Evolutionary conservation across 2,888 invertebrate genomes (phyloP).

Genomic region (Pristionchus exspectatus): DNA sequence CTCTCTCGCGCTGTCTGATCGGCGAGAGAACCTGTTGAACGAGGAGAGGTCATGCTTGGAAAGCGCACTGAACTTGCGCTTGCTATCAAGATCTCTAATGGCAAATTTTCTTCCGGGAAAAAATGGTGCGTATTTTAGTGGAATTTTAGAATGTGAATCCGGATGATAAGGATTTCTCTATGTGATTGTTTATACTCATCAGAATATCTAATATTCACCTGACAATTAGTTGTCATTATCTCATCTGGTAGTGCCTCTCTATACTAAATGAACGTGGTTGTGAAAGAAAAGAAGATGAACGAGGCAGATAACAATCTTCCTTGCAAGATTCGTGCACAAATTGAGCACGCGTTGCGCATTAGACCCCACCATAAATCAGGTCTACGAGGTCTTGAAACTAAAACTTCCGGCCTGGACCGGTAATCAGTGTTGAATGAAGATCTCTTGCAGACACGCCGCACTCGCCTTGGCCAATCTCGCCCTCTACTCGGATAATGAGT

Average conservation of each 20-base stretch:
- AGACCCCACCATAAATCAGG: neutral
- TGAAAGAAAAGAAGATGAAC: conserved; percentile 16
- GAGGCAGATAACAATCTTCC: neutral
- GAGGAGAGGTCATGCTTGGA: neutral
- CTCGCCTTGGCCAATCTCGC: conserved; percentile 96
- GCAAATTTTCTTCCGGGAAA: neutral
- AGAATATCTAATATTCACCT: too few species aligned
- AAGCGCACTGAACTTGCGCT: conserved; percentile 28
- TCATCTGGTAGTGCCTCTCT: too few species aligned
- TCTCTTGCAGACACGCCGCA: conserved; percentile 89
- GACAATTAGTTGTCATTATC: too few species aligned
- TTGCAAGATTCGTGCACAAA: neutral
- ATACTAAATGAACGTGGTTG: neutral
- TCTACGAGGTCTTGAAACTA: too few species aligned
- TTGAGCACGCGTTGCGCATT: neutral
- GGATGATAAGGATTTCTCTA: too few species aligned
- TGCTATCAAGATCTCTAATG: neutral
- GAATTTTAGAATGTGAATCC: neutral
- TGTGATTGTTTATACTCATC: too few species aligned
- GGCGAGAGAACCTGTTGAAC: neutral
- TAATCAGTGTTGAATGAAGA: neutral
- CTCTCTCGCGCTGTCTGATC: neutral
- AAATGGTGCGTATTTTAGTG: neutral
- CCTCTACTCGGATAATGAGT: conserved; percentile 86
- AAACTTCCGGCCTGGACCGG: too few species aligned